Base-by-base conservation (phyloP, 2,797 vertebrate genomes). In the Poecile montanus region DNA sequence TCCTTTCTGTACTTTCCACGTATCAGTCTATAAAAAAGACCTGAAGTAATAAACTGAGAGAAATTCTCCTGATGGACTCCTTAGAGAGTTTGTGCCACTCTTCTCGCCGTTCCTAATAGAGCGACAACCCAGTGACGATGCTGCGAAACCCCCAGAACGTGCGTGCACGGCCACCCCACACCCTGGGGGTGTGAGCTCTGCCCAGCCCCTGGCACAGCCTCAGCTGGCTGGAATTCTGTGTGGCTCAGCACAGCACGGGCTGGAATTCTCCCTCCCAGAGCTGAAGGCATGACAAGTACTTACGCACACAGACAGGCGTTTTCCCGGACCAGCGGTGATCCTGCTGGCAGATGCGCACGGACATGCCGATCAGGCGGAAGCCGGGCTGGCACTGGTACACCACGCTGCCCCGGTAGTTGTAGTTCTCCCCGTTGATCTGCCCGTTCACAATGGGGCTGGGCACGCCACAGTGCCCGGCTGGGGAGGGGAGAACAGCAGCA, bases 341-440 rank as follows among this genome's bases (percentile, higher is more conserved):
- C 97, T 99, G 99, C 96, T 99, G 99, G 97, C 99, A 99, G 97
- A 99, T 99, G 60, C 99, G 98, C 95, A 99, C 99, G 0, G 99
- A 99, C 97, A 99, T 99, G 10, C 99, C 99, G 10, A 99, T 99
- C 11, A 99, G 98, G 57, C 99, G 98, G 97, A 99, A 99, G 61
- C 99, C 99, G 4, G 99, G 99, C 82, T 98, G 98, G 87, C 99
- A 99, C 96, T 99, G 99, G 96, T 99, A 99, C 27, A 99, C 99
- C 88, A 99, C 99, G 2, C 99, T 99, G 96, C 99, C 99, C 12
- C 99, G 97, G 96, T 99, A 99, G 97, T 98, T 99, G 96, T 98
- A 99, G 97, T 99, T 99, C 97, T 99, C 99, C 3, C 99, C 99
- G 1, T 98, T 99, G 96, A 99, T 99, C 94, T 99, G 99, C 26